Conservation (phyloP, 2,113 vertebrate genomes). For the Dromiciops gliroides region DNA sequence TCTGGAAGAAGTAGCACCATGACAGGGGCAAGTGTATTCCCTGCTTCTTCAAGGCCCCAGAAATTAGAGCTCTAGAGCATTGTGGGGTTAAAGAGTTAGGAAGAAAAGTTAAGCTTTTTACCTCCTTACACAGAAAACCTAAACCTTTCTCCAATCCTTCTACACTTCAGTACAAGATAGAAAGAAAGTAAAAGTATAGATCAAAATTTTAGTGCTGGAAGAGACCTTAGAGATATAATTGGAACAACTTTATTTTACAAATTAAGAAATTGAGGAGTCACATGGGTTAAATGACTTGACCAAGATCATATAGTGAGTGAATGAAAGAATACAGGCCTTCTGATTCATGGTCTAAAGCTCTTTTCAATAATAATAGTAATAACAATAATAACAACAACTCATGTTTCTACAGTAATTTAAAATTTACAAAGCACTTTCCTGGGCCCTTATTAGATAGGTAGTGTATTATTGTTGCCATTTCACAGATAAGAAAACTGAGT, state of each 20-base stretch:
- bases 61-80: slow-evolving; percentile 20
- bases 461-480: background rate
- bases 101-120: background rate
- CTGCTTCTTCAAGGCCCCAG: background rate
- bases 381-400: background rate
- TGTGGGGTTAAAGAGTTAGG: background rate
- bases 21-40: background rate
- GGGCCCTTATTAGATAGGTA: background rate
- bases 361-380: background rate
- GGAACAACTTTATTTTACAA: slow-evolving; percentile 25
- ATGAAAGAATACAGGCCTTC: background rate
- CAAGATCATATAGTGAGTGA: background rate
- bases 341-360: background rate
- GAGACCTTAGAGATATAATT: background rate
- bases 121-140: background rate
- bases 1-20: background rate
- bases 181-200: background rate
- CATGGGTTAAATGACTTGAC: background rate
- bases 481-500: background rate
- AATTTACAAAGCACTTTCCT: background rate
- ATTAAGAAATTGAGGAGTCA: slow-evolving; percentile 16
- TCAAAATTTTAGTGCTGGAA: slow-evolving; percentile 1
- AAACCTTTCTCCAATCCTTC: background rate
- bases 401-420: background rate
- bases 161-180: background rate